Conservation (phyloP, 2,797 vertebrate species). For the Leptatherina wallacei region DNA sequence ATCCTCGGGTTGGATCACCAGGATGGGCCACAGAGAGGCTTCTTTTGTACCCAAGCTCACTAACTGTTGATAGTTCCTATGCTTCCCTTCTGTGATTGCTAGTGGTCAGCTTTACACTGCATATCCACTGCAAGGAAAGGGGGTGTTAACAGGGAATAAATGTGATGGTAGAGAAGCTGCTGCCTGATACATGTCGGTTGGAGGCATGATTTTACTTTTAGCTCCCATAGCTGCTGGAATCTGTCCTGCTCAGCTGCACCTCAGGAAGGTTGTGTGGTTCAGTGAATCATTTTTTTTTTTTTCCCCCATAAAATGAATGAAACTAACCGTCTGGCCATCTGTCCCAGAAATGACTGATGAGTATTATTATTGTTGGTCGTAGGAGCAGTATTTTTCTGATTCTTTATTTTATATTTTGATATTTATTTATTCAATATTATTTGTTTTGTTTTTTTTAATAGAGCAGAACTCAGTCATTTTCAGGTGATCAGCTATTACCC, state of each 20-base stretch:
- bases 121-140: conserved; percentile 60
- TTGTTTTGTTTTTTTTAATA: too few relatives aligned
- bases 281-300: too few relatives aligned
- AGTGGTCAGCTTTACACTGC: conserved; percentile 48
- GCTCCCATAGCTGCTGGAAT: neutral
- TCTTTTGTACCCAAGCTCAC: conserved; percentile 43
- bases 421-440: too few relatives aligned
- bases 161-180: neutral
- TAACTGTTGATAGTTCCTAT: conserved; percentile 52
- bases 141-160: too few relatives aligned
- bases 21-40: conserved; percentile 22
- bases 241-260: neutral
- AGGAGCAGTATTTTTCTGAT: too few relatives aligned
- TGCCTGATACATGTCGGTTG: neutral
- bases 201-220: neutral
- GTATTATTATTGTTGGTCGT: too few relatives aligned
- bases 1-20: conserved; percentile 15
- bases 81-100: conserved; percentile 30
- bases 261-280: neutral
- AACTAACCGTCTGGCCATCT: neutral
- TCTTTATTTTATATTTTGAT: neutral
- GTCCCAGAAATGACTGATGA: neutral
- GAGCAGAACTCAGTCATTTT: neutral
- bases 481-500: neutral
- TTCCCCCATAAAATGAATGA: too few relatives aligned